A percentile compares a stretch with the other conserved stretches of the same genome.
Evolutionary conservation across 2,888 invertebrate species (phyloP).

Genomic region (Tipula helvola): DNA sequence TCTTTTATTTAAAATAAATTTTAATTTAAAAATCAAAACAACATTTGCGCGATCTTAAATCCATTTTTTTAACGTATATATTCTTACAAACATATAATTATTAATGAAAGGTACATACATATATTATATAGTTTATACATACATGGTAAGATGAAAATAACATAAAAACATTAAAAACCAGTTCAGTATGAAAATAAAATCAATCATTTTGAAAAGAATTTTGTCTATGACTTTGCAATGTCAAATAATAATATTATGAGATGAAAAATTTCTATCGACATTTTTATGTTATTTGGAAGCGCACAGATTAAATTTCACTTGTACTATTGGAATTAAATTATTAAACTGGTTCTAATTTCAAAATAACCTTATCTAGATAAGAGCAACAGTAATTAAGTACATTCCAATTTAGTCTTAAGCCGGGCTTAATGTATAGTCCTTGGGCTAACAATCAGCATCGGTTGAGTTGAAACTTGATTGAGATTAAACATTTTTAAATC

Average conservation of each 20-base stretch:
- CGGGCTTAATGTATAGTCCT: no score
- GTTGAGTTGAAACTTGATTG: no score
- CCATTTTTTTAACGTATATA: not conserved
- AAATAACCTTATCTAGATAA: not conserved
- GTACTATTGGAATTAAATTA: not conserved
- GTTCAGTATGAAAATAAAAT: not conserved
- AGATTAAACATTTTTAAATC: no score
- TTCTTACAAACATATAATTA: not conserved
- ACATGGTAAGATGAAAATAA: not conserved
- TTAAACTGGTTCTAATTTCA: not conserved
- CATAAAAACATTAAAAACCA: not conserved
- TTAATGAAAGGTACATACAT: not conserved
- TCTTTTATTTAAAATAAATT: not conserved
- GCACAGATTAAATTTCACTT: not conserved
- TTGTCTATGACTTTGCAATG: not conserved
- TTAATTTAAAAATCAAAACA: not conserved
- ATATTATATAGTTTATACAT: no score
- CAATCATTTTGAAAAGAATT: not conserved
- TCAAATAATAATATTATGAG: not conserved
- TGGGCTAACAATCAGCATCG: no score
- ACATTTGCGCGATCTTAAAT: not conserved
- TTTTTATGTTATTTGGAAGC: not conserved
- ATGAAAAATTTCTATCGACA: not conserved
- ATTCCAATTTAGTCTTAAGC: no score
- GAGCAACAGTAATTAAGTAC: not conserved